These are phyloP conservation scores for Rattus norvegicus DNA, from an alignment of 2,113 vertebrate species.

Conservation along the genomic window DNA sequence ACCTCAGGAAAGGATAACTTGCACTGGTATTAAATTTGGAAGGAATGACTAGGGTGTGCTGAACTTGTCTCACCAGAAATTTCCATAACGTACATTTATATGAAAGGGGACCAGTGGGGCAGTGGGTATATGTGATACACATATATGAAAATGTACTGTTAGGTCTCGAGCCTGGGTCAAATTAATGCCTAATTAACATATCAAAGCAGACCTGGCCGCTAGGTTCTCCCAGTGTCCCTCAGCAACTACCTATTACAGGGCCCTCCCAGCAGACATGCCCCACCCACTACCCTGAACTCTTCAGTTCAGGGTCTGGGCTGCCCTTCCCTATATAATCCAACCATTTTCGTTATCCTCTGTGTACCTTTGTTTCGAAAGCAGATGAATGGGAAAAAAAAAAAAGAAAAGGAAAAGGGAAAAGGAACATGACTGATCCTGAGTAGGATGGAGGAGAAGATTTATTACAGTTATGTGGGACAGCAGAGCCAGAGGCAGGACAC, in stretches of 20 bases:
- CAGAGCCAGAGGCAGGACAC: background rate
- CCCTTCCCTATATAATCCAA: background rate
- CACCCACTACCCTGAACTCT: background rate
- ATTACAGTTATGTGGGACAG: background rate
- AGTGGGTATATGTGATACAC: background rate
- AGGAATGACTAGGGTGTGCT: background rate
- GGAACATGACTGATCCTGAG: background rate
- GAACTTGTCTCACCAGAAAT: background rate
- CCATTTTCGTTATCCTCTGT: background rate
- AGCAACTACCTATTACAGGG: background rate
- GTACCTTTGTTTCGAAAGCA: background rate
- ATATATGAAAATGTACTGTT: background rate
- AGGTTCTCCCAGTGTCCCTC: background rate
- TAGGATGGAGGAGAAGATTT: background rate
- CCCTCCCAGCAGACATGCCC: background rate
- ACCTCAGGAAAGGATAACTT: constrained; percentile 3
- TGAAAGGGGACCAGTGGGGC: background rate
- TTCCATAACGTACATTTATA: background rate
- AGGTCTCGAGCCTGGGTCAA: background rate
- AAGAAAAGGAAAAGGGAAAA: background rate
- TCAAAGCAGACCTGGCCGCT: background rate
- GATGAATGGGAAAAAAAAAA: background rate
- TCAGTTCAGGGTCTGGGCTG: background rate
- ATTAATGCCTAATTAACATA: background rate
- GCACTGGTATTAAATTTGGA: background rate